Conservation (phyloP, 2,113 vertebrate species). For the Carlito syrichta region DNA sequence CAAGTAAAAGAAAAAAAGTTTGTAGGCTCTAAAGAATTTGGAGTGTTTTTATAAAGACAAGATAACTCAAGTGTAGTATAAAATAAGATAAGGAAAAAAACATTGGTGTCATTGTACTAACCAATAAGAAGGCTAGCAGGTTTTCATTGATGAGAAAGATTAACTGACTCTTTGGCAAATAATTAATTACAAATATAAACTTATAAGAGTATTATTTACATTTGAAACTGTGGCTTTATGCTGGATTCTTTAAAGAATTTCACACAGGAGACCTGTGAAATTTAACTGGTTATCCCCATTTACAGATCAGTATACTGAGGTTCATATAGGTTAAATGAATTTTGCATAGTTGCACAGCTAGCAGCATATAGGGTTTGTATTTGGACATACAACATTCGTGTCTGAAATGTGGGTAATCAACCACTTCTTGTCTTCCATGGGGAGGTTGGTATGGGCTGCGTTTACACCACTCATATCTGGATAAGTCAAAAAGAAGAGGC, state of each 20-base stretch:
- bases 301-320: not conserved
- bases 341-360: not conserved
- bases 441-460: fast-evolving
- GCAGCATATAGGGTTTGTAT: not conserved
- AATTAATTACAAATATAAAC: not conserved
- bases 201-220: not conserved
- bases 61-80: not conserved
- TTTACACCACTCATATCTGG: not conserved
- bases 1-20: not conserved
- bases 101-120: not conserved
- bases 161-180: not conserved
- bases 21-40: not conserved
- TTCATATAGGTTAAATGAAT: not conserved
- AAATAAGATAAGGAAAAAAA: not conserved
- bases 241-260: not conserved
- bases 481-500: not conserved
- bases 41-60: not conserved
- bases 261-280: not conserved
- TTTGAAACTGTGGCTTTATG: not conserved
- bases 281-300: not conserved
- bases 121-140: not conserved
- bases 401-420: not conserved
- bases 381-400: not conserved
- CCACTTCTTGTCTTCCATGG: not conserved
- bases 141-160: not conserved